Percentiles rank a stretch among this genome's conserved stretches.
Evolutionary conservation across 2,113 vertebrate genomes (phyloP).

Genomic region (Grus americana): DNA sequence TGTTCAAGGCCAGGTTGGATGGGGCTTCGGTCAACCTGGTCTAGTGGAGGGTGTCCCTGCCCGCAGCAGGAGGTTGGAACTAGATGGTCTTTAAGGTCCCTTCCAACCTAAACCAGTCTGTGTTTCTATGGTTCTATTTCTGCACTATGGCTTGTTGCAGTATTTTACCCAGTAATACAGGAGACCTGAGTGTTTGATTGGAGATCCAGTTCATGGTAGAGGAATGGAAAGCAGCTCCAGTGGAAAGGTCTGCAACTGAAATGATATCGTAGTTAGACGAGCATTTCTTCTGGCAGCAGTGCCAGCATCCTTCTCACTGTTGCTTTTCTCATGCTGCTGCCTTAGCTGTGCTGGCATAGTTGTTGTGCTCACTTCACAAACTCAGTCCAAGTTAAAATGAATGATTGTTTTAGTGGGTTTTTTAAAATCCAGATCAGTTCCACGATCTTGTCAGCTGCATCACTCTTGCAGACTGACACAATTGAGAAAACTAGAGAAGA

Average conservation of each 20-base stretch:
- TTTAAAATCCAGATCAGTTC: not conserved
- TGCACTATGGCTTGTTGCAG: not conserved
- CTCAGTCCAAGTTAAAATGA: not conserved
- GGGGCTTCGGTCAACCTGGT: too few relatives aligned
- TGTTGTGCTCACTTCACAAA: not conserved
- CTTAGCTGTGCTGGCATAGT: not conserved
- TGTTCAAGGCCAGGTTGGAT: too few relatives aligned
- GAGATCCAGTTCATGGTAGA: not conserved
- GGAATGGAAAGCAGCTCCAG: not conserved
- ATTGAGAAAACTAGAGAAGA: not conserved
- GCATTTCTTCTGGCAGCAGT: not conserved
- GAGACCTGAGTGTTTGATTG: not conserved
- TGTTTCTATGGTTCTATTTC: not conserved
- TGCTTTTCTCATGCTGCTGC: not conserved
- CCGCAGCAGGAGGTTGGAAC: too few relatives aligned
- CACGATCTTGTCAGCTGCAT: not conserved
- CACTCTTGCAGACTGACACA: not conserved
- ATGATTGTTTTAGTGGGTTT: not conserved
- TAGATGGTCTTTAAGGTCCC: too few relatives aligned
- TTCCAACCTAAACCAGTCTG: too few relatives aligned
- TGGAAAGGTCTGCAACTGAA: not conserved
- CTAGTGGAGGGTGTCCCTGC: too few relatives aligned
- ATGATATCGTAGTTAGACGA: fast-evolving
- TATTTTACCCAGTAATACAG: not conserved
- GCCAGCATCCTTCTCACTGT: not conserved